Evolutionary conservation across 1,140 invertebrate species (phyloP).

Genomic region (Nasonia vitripennis): DNA sequence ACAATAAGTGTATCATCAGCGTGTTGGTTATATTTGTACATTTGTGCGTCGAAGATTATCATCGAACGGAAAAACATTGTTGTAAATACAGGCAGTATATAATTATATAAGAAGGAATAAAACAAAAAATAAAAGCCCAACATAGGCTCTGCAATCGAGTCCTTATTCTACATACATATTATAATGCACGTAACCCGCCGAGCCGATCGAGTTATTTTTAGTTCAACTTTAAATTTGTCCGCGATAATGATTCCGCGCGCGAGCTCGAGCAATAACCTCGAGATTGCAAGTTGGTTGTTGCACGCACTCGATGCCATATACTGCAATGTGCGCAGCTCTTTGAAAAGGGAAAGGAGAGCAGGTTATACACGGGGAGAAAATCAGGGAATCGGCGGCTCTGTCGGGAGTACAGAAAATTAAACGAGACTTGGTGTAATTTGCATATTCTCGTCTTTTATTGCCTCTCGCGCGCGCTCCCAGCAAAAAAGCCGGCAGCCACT

Average conservation of each 20-base stretch:
- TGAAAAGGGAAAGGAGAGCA: not conserved
- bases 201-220: slow-evolving; percentile 33
- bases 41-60: too few species aligned
- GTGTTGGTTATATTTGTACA: too few species aligned
- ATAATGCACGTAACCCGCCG: not conserved
- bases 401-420: not conserved
- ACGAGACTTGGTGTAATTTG: slow-evolving; percentile 37
- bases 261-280: slow-evolving; percentile 39
- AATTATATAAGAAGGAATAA: not conserved
- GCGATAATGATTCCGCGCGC: slow-evolving; percentile 21
- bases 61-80: too few species aligned
- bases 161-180: not conserved
- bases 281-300: not conserved
- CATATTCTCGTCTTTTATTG: slow-evolving; percentile 37
- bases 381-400: not conserved
- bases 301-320: not conserved
- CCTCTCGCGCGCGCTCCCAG: slow-evolving; percentile 28
- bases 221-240: slow-evolving; percentile 18
- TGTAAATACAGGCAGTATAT: too few species aligned
- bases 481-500: slow-evolving; percentile 45
- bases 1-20: not conserved
- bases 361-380: not conserved
- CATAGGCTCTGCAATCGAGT: not conserved
- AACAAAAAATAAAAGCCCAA: not conserved
- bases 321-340: not conserved